Evolutionary conservation across 2,888 invertebrate genomes (phyloP).

Genomic region (Nemotelus nigrinus): DNA sequence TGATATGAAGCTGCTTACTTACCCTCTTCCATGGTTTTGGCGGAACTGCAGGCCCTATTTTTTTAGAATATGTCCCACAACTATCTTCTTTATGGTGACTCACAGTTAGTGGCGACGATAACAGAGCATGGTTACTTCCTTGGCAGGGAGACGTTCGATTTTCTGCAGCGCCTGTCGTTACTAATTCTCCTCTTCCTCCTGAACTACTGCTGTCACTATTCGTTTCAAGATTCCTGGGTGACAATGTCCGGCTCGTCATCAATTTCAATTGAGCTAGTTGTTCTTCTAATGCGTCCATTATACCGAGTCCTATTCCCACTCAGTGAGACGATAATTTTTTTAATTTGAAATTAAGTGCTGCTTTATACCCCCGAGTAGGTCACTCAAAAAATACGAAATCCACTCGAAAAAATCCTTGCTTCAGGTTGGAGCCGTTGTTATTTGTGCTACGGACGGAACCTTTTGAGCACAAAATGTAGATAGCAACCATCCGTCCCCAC

Average conservation of each 20-base stretch:
- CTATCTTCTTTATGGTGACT: background rate
- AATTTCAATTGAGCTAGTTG: slow-evolving; percentile 76
- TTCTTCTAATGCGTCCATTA: slow-evolving; percentile 74
- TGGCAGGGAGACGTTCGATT: background rate
- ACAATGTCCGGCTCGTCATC: slow-evolving; percentile 63
- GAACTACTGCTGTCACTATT: slow-evolving; percentile 47
- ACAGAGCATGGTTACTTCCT: slow-evolving; percentile 53
- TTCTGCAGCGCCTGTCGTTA: slow-evolving; percentile 52
- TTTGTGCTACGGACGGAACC: too few species aligned
- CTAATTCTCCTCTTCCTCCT: slow-evolving; percentile 32
- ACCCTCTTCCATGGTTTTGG: slow-evolving; percentile 71
- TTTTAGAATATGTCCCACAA: slow-evolving; percentile 62
- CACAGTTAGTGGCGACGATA: slow-evolving; percentile 58
- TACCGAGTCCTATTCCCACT: slow-evolving; percentile 40
- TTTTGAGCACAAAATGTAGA: too few species aligned
- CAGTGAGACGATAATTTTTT: background rate
- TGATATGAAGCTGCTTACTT: too few species aligned
- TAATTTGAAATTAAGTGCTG: too few species aligned
- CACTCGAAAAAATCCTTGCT: too few species aligned
- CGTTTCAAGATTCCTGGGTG: slow-evolving; percentile 55
- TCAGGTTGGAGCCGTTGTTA: too few species aligned
- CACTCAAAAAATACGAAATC: too few species aligned
- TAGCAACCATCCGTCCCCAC: too few species aligned
- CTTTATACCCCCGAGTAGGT: too few species aligned
- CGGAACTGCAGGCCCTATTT: slow-evolving; percentile 81